Conservation (phyloP, 2,113 vertebrate genomes). For the Siniperca knerii region DNA sequence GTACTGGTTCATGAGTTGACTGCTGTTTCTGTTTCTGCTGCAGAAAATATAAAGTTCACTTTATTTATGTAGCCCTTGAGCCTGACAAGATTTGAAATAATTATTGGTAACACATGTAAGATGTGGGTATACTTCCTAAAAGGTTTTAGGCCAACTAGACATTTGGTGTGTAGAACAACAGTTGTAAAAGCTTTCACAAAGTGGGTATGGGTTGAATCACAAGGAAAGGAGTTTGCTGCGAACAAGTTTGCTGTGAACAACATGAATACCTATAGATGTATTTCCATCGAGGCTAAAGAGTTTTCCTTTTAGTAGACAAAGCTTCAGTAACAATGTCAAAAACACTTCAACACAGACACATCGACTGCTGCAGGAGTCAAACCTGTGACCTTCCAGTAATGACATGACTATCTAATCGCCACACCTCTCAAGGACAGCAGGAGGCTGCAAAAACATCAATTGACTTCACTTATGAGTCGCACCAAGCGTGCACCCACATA, state of each 20-base stretch:
- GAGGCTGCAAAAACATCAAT: conserved; percentile 1
- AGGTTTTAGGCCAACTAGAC: neutral
- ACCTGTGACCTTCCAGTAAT: conserved; percentile 29
- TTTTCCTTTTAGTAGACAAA: neutral
- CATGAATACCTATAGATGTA: neutral
- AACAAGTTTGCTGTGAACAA: neutral
- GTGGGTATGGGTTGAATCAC: neutral
- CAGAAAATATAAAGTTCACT: neutral
- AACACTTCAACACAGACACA: neutral
- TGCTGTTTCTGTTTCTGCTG: conserved; percentile 6
- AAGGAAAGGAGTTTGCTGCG: neutral
- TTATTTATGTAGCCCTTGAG: conserved; percentile 1
- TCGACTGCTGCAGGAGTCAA: neutral
- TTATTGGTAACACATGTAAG: neutral
- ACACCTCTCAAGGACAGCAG: neutral
- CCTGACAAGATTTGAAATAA: conserved; percentile 3
- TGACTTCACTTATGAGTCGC: conserved; percentile 2
- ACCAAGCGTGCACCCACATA: neutral
- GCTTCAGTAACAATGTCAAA: neutral
- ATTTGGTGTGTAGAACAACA: neutral
- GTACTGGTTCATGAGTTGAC: neutral
- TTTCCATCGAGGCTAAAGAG: neutral
- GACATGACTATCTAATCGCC: neutral
- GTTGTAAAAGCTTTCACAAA: conserved; percentile 4
- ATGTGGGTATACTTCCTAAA: neutral